These are phyloP conservation scores for Tromatobia lineatoria DNA, from an alignment of 2,888 invertebrate genomes.

Conservation along the genomic window DNA sequence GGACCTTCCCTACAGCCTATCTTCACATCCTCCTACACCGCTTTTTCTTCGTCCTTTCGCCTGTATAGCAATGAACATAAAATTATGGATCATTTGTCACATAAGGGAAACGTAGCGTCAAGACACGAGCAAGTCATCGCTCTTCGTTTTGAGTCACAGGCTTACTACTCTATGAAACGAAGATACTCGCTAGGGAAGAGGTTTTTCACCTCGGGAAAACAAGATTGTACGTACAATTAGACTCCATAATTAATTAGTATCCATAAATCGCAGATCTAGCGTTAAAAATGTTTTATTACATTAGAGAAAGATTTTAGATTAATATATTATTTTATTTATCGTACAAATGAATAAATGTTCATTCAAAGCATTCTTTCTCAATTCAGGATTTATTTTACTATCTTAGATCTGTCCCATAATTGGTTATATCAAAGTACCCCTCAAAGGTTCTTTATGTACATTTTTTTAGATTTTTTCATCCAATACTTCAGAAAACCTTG, in stretches of 20 bases:
- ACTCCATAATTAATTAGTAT: no score
- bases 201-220: not conserved
- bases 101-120: not conserved
- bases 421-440: no score
- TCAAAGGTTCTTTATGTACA: no score
- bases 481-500: no score
- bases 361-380: no score
- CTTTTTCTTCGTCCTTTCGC: not conserved
- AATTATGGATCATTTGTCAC: conserved; percentile 6
- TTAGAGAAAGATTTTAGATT: no score
- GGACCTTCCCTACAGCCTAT: not conserved
- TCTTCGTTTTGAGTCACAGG: not conserved
- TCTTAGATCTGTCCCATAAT: no score
- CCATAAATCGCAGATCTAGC: not conserved
- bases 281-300: no score
- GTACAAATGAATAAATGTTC: no score
- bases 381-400: no score
- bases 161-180: not conserved
- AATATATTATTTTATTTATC: no score
- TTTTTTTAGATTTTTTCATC: no score
- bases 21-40: not conserved
- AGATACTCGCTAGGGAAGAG: not conserved
- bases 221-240: not conserved
- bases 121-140: not conserved
- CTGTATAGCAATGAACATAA: not conserved